Percentiles rank a stretch among this genome's conserved stretches.
phyloP scores from a whole-genome alignment of 2,888 invertebrate genomes.

The Coenonympha glycerion region DNA sequence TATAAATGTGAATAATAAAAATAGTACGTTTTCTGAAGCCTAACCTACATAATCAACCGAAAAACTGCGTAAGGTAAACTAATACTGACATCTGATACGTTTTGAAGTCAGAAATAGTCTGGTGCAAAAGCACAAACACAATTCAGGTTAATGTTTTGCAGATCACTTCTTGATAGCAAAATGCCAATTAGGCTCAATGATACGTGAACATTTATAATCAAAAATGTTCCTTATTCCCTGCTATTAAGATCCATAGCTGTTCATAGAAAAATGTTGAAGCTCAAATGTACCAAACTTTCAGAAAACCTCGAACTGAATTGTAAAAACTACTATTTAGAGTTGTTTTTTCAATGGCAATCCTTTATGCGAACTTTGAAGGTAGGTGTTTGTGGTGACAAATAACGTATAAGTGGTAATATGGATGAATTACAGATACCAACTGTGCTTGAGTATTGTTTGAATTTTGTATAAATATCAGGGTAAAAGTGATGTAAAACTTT shows the following conservation, averaged over 20 bases:
- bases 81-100: background rate
- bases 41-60: too few species aligned
- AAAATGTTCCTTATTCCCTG: background rate
- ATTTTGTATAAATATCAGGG: too few species aligned
- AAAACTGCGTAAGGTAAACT: too few species aligned
- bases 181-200: slow-evolving; percentile 39
- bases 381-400: background rate
- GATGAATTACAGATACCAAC: background rate
- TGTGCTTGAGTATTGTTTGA: background rate
- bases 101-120: slow-evolving; percentile 10
- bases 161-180: slow-evolving; percentile 41
- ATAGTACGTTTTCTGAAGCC: too few species aligned
- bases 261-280: background rate
- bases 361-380: background rate
- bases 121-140: slow-evolving; percentile 31
- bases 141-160: slow-evolving; percentile 41
- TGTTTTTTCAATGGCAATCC: background rate
- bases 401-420: background rate
- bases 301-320: background rate
- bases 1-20: too few species aligned
- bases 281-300: background rate
- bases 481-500: too few species aligned
- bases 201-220: background rate
- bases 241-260: background rate
- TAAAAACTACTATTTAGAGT: background rate